Evolutionary conservation across 2,888 invertebrate genomes (phyloP).

Genomic region (Leptodirus hochenwartii): DNA sequence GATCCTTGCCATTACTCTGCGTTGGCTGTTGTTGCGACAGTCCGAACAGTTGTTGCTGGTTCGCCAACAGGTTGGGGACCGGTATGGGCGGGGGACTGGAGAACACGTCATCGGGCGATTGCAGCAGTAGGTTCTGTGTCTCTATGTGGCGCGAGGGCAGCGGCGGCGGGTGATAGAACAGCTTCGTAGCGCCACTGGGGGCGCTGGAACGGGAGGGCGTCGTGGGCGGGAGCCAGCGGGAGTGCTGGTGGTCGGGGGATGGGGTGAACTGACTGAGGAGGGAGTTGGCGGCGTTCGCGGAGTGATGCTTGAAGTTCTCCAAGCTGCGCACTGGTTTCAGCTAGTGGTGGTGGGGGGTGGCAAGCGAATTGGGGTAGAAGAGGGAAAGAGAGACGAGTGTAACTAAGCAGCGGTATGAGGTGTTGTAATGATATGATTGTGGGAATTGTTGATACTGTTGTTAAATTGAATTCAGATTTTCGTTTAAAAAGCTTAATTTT

Average conservation of each 20-base stretch:
- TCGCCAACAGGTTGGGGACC: slow-evolving; percentile 25
- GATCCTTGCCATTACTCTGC: slow-evolving; percentile 27
- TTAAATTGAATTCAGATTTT: not conserved
- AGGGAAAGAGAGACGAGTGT: too few relatives aligned
- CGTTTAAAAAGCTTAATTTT: too few relatives aligned
- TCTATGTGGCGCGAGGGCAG: slow-evolving; percentile 16
- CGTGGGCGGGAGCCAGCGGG: slow-evolving; percentile 20
- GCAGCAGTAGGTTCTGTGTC: slow-evolving; percentile 24
- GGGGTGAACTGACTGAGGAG: slow-evolving; percentile 7
- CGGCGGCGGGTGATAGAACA: slow-evolving; percentile 18
- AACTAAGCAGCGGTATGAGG: too few relatives aligned
- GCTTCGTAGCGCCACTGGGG: slow-evolving; percentile 16
- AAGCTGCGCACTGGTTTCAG: slow-evolving; percentile 41
- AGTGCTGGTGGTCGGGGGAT: slow-evolving; percentile 14
- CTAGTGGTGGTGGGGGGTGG: too few relatives aligned
- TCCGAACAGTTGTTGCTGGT: slow-evolving; percentile 8
- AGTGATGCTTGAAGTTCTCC: slow-evolving; percentile 33
- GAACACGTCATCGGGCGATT: slow-evolving; percentile 25
- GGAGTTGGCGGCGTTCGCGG: slow-evolving; percentile 3
- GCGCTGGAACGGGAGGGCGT: slow-evolving; percentile 16
- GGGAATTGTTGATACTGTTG: too few relatives aligned
- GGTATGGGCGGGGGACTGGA: slow-evolving; percentile 27
- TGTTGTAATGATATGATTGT: too few relatives aligned
- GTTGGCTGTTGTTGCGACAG: too few relatives aligned
- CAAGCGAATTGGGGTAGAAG: too few relatives aligned